Percentiles rank a stretch among this genome's conserved stretches.
Conservation (phyloP, 2,113 vertebrate species). For the Bungarus multicinctus region DNA sequence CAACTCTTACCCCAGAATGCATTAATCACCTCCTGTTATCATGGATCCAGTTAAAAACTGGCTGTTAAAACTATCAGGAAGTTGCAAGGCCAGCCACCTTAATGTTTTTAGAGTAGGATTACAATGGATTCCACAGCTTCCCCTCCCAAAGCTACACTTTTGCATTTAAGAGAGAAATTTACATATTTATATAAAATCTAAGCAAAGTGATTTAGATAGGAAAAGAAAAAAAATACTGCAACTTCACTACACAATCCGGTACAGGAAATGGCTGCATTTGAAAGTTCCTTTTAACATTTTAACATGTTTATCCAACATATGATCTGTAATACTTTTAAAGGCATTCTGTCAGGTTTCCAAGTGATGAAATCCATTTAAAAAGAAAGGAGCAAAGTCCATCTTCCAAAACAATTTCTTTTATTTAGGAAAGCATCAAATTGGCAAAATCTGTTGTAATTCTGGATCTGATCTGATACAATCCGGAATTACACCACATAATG, state of each 20-base stretch:
- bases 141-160: neutral
- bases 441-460: too few relatives aligned
- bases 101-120: neutral
- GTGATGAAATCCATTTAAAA: too few relatives aligned
- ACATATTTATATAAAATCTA: neutral
- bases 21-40: neutral
- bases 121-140: neutral
- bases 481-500: too few relatives aligned
- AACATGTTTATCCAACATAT: neutral
- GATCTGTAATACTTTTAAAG: neutral
- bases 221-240: neutral
- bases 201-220: neutral
- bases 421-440: too few relatives aligned
- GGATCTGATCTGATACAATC: too few relatives aligned
- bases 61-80: neutral
- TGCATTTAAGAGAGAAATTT: neutral
- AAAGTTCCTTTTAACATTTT: neutral
- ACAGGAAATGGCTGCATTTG: neutral
- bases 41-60: neutral
- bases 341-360: neutral
- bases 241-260: neutral
- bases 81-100: neutral
- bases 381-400: too few relatives aligned
- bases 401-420: too few relatives aligned
- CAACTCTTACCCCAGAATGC: neutral